Evolutionary conservation across 1,140 invertebrate genomes (phyloP).

Genomic region (Trichonephila inaurata): DNA sequence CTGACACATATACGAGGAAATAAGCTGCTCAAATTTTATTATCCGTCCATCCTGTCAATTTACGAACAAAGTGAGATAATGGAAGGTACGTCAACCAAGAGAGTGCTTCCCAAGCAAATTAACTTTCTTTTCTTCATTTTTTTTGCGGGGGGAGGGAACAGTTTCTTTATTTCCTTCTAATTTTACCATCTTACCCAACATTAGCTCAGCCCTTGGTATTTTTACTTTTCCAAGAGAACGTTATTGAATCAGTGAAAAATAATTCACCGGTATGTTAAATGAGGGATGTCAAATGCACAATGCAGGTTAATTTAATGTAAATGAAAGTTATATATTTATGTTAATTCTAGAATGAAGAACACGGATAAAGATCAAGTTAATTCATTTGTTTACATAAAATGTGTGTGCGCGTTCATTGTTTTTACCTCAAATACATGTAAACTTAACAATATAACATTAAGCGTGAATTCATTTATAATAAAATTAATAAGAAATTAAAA

Average conservation of each 20-base stretch:
- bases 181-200: neutral
- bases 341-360: too few relatives aligned
- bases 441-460: too few relatives aligned
- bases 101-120: slow-evolving; percentile 38
- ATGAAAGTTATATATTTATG: too few relatives aligned
- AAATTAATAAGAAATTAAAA: too few relatives aligned
- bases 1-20: slow-evolving; percentile 38
- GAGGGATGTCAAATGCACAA: neutral
- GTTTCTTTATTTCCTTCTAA: slow-evolving; percentile 8
- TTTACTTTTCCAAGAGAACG: neutral
- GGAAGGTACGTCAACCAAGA: slow-evolving; percentile 29
- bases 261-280: neutral
- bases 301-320: neutral
- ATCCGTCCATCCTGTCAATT: slow-evolving; percentile 67
- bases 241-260: neutral
- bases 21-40: slow-evolving; percentile 64
- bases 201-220: neutral
- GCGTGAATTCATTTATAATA: too few relatives aligned
- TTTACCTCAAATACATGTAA: too few relatives aligned
- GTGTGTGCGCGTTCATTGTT: too few relatives aligned
- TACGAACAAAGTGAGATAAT: slow-evolving; percentile 49
- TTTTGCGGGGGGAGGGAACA: neutral
- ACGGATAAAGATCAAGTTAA: too few relatives aligned
- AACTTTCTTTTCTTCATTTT: neutral
- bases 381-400: too few relatives aligned